A percentile compares a stretch with the other conserved stretches of the same genome.
phyloP scores from a whole-genome alignment of 2,113 vertebrate genomes.

The Corythoichthys haematopterus region DNA sequence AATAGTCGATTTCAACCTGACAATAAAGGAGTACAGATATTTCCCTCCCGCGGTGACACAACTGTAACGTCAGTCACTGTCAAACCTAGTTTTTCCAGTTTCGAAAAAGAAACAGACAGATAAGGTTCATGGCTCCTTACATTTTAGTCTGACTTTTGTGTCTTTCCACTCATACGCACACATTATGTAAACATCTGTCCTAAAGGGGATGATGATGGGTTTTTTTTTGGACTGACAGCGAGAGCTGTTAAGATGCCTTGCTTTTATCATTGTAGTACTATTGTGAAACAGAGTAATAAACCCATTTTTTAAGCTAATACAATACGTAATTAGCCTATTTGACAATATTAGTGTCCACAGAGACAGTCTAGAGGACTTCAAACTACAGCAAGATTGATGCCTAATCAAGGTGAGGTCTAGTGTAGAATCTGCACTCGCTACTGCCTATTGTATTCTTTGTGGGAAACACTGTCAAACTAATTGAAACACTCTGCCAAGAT shows the following conservation, averaged over 20 bases:
- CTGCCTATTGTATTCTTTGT: background rate
- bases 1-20: background rate
- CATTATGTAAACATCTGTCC: background rate
- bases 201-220: background rate
- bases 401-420: background rate
- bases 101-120: background rate
- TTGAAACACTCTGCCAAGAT: background rate
- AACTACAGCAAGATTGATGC: background rate
- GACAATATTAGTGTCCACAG: too few species aligned
- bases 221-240: background rate
- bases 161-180: background rate
- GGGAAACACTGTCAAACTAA: background rate
- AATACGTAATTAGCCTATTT: too few species aligned
- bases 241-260: background rate
- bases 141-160: background rate
- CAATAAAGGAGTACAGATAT: background rate
- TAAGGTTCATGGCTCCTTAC: background rate
- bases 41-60: background rate
- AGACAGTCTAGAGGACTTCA: background rate
- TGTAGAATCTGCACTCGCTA: background rate
- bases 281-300: background rate
- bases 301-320: background rate
- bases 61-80: background rate
- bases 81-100: constrained; percentile 1
- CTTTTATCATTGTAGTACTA: background rate